These are phyloP conservation scores for Vicugna pacos DNA, from an alignment of 2,113 vertebrate genomes.

Conservation along the genomic window DNA sequence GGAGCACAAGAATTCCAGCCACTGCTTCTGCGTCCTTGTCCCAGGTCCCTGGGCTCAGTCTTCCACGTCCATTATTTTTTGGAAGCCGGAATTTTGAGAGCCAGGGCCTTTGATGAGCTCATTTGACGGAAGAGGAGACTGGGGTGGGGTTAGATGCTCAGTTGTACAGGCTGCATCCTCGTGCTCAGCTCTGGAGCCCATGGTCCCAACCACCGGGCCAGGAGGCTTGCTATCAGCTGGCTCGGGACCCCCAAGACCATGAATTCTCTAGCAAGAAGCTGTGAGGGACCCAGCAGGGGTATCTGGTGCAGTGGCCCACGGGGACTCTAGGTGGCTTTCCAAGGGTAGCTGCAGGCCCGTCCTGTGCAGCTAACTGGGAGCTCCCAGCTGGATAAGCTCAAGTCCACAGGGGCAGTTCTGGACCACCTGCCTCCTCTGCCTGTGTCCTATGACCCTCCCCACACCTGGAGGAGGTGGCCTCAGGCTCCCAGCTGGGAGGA, in stretches of 20 bases:
- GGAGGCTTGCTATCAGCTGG: background rate
- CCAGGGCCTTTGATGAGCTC: background rate
- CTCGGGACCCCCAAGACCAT: background rate
- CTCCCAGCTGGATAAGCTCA: background rate
- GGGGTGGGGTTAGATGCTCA: background rate
- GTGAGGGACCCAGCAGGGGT: background rate
- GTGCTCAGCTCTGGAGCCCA: background rate
- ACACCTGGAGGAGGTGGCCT: background rate
- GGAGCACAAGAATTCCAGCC: background rate
- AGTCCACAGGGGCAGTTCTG: background rate
- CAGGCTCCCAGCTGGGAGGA: background rate
- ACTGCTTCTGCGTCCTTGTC: background rate
- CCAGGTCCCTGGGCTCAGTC: background rate
- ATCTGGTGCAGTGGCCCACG: fast-evolving
- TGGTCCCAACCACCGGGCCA: background rate
- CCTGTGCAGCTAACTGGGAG: background rate
- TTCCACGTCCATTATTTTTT: background rate
- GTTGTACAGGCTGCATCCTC: fast-evolving
- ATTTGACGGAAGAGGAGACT: background rate
- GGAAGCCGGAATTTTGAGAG: background rate
- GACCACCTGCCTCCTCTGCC: background rate
- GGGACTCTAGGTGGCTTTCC: background rate
- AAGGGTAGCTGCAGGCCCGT: background rate
- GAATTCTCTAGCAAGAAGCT: background rate
- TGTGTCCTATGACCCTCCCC: background rate